Conservation (phyloP, 2,888 invertebrate genomes). For the Chymomyza amoena region DNA sequence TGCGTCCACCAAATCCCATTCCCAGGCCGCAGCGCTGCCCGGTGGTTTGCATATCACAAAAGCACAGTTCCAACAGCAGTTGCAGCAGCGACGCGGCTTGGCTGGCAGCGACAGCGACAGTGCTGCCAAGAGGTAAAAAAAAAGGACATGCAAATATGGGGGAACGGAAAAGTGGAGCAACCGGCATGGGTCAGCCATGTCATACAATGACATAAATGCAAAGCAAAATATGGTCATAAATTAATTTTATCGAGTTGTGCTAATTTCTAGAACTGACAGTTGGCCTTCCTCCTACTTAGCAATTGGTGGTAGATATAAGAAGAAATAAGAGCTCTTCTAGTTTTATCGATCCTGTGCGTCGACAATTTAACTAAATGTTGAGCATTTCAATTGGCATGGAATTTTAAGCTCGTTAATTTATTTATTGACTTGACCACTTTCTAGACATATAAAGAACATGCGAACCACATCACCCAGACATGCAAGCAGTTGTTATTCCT, state of each 20-base stretch:
- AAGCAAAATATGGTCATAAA: constrained; percentile 53
- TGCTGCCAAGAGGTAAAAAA: constrained; percentile 68
- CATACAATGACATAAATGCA: constrained; percentile 20
- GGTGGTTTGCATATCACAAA: constrained; percentile 66
- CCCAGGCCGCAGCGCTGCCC: constrained; percentile 35
- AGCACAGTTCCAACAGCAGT: constrained; percentile 73
- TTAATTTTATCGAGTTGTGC: constrained; percentile 34
- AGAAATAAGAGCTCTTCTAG: constrained; percentile 13
- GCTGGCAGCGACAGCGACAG: constrained; percentile 39
- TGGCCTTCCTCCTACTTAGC: constrained; percentile 1
- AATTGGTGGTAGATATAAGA: not conserved
- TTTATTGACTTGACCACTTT: constrained; percentile 43
- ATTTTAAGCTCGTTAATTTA: constrained; percentile 57
- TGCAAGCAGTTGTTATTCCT: not conserved
- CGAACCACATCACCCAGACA: constrained; percentile 15
- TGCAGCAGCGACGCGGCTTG: constrained; percentile 56
- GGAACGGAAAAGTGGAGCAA: not conserved
- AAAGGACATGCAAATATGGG: constrained; percentile 38
- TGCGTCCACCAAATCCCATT: not conserved
- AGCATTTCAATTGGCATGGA: constrained; percentile 35
- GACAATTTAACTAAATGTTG: constrained; percentile 49
- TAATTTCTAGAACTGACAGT: constrained; percentile 9
- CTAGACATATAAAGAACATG: constrained; percentile 25
- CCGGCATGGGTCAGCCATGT: not conserved
- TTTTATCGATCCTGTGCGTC: constrained; percentile 40